Conservation (phyloP, 1,140 invertebrate species). For the Acarapis woodi region DNA sequence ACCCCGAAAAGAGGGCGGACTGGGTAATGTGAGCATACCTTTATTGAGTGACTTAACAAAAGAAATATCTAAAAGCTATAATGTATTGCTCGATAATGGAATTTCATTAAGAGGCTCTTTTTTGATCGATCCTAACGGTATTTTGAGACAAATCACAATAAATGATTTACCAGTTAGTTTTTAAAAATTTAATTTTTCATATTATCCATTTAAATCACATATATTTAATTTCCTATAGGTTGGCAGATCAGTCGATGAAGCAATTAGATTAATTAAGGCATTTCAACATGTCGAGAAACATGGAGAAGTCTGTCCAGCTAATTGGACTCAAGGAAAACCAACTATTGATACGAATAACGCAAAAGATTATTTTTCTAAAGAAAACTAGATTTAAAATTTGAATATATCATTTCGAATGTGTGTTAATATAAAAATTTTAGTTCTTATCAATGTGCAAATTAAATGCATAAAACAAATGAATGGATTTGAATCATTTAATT, state of each 20-base stretch:
- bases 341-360: conserved; percentile 23
- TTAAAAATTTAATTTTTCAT: conserved; percentile 4
- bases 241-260: conserved; percentile 59
- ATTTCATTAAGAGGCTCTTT: conserved; percentile 37
- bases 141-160: conserved; percentile 26
- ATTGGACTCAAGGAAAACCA: conserved; percentile 34
- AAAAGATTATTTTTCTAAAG: conserved; percentile 19
- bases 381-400: too few species aligned
- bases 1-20: conserved; percentile 37
- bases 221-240: conserved; percentile 35
- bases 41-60: conserved; percentile 67
- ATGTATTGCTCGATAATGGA: conserved; percentile 48
- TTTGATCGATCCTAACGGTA: conserved; percentile 32
- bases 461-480: too few species aligned
- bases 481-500: too few species aligned
- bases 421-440: too few species aligned
- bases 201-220: conserved; percentile 17
- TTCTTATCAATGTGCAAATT: too few species aligned
- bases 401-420: too few species aligned
- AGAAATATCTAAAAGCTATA: conserved; percentile 40
- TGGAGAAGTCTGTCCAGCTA: conserved; percentile 38
- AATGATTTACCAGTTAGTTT: conserved; percentile 1
- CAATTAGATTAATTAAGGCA: conserved; percentile 57
- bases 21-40: conserved; percentile 56
- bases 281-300: conserved; percentile 75